A percentile compares a stretch with the other conserved stretches of the same genome.
phyloP scores from a whole-genome alignment of 2,113 vertebrate genomes.

The Tricholaema leucomelas region DNA sequence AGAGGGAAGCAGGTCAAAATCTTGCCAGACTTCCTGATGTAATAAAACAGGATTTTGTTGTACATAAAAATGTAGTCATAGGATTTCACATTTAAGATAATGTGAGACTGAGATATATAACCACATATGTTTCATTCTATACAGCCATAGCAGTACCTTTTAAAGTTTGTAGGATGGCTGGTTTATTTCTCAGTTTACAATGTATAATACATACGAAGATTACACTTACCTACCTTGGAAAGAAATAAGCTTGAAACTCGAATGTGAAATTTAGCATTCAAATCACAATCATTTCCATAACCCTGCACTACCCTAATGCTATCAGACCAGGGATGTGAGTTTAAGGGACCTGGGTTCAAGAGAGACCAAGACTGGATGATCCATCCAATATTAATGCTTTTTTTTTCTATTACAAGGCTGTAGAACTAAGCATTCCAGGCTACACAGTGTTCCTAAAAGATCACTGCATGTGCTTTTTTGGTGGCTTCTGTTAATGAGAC shows the following conservation, averaged over 20 bases:
- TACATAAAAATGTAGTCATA: not conserved
- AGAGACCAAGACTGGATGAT: not conserved
- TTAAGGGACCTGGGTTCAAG: not conserved
- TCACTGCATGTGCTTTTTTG: not conserved
- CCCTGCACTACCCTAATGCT: not conserved
- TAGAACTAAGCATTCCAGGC: not conserved
- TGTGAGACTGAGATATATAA: not conserved
- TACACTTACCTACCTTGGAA: not conserved
- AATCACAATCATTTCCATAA: not conserved
- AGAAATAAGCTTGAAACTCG: not conserved
- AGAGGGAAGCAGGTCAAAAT: not conserved
- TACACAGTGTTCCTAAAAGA: not conserved
- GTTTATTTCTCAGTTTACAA: not conserved
- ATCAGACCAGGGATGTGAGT: not conserved
- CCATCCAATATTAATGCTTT: accelerated
- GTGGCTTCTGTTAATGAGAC: not conserved
- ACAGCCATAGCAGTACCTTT: not conserved
- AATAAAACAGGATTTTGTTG: not conserved
- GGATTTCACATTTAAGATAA: not conserved
- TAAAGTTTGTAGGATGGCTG: not conserved
- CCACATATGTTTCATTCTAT: not conserved
- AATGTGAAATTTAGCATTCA: not conserved
- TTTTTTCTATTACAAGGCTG: not conserved
- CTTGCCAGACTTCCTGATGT: not conserved
- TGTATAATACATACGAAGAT: not conserved